Base-by-base conservation (phyloP, 2,797 vertebrate genomes). In the Leucoraja ocellata region DNA sequence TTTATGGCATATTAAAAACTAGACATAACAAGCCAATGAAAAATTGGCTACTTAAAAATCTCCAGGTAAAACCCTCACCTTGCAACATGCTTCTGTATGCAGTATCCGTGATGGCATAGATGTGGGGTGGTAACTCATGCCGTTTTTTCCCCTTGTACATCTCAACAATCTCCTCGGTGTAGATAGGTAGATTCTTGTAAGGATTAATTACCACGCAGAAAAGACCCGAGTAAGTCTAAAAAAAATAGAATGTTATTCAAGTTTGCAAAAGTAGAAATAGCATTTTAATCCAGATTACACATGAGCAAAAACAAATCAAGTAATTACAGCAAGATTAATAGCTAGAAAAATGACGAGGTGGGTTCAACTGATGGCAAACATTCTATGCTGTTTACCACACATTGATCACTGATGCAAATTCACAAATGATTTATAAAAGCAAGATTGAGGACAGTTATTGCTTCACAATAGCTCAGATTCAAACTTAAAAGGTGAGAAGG, bases 81-180 rank as follows among this genome's bases (percentile, higher is more conserved):
- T 99, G 98, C 98, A 99, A 99, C 98, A 99, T 99, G 96, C 98
- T 99, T 95, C 98, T 97, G 96, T 99, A 99, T 93, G 99, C 97
- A 0, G 98, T 99, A 96, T 99, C 99, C 93, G 99, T 98, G 96
- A 99, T 99, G 95, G 99, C 98, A 0, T 99, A 99, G 96, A 99
- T 99, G 94, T 99, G 99, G 77, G 99, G 99, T 0, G 99, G 99
- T 98, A 99, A 99, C 96, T 99, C 99, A 0, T 99, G 99, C 93
- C 98, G 97, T 95, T 99, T 99, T 96, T 99, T 99, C 96, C 99
- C 99, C 96, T 99, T 99, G 96, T 99, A 99, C 98, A 99, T 99
- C 0, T 99, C 99, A 93, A 99, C 97, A 0, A 99, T 99, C 96
- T 99, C 98, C 96, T 99, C 99, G 0, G 98, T 99, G 95, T 99